phyloP scores from a whole-genome alignment of 2,888 invertebrate species.

The Andrena camellia region DNA sequence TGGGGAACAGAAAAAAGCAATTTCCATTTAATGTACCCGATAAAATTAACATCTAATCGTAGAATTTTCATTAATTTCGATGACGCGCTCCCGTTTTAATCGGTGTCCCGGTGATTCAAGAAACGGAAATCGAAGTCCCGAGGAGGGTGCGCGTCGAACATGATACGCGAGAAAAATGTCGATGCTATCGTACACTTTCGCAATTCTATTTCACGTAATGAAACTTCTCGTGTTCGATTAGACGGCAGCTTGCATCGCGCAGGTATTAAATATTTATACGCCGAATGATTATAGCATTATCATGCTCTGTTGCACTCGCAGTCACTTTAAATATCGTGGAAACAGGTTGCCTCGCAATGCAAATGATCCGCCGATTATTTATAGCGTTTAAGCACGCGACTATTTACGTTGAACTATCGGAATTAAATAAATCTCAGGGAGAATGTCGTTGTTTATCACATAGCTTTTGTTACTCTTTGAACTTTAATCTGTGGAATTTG shows the following conservation, averaged over 20 bases:
- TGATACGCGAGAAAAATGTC: no score
- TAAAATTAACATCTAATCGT: not conserved
- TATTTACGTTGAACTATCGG: not conserved
- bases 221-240: no score
- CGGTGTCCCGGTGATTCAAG: not conserved
- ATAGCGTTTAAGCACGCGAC: not conserved
- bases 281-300: not conserved
- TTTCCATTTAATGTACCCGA: not conserved
- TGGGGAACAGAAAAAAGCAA: not conserved
- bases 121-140: not conserved
- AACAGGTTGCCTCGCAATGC: not conserved
- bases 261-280: not conserved
- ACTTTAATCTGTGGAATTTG: slow-evolving; percentile 34
- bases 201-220: no score
- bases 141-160: not conserved
- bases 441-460: not conserved
- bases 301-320: not conserved
- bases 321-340: not conserved
- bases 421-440: not conserved
- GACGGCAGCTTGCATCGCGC: not conserved
- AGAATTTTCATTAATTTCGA: not conserved
- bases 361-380: not conserved
- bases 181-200: not conserved
- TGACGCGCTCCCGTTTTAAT: not conserved
- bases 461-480: not conserved